phyloP scores from a whole-genome alignment of 2,888 invertebrate species.

The Tribolium freemani region DNA sequence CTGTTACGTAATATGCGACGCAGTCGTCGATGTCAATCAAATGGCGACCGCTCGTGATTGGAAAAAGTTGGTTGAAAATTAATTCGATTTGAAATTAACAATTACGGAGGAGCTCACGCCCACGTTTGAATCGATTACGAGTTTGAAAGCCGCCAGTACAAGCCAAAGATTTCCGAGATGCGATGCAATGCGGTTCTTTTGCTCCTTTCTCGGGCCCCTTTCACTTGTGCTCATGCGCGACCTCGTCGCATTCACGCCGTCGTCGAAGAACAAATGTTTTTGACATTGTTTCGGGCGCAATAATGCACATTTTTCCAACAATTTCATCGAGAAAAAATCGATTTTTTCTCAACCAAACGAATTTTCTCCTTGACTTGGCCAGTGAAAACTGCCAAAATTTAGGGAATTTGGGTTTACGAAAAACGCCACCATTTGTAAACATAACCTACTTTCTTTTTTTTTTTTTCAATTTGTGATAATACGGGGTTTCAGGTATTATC shows the following conservation, averaged over 20 bases:
- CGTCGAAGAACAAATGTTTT: slow-evolving; percentile 41
- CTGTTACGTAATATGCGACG: slow-evolving; percentile 40
- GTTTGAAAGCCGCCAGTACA: slow-evolving; percentile 40
- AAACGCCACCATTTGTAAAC: slow-evolving; percentile 28
- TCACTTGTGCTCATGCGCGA: slow-evolving; percentile 61
- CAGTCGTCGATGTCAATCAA: slow-evolving; percentile 34
- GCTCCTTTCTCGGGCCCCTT: slow-evolving; percentile 66
- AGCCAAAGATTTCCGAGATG: slow-evolving; percentile 38
- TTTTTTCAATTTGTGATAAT: slow-evolving; percentile 5
- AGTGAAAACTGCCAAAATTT: slow-evolving; percentile 4
- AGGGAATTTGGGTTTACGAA: slow-evolving; percentile 15
- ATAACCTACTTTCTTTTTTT: slow-evolving; percentile 30
- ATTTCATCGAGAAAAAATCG: neutral
- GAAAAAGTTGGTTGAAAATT: neutral
- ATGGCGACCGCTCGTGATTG: slow-evolving; percentile 17
- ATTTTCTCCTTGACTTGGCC: neutral
- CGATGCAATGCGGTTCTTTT: slow-evolving; percentile 50
- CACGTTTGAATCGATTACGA: slow-evolving; percentile 35
- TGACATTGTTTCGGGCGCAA: slow-evolving; percentile 1
- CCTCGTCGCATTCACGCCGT: slow-evolving; percentile 60
- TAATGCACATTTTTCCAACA: neutral
- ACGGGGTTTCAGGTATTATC: slow-evolving; percentile 2
- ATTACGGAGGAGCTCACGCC: slow-evolving; percentile 34
- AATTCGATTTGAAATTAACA: slow-evolving; percentile 3
- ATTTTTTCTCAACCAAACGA: neutral